phyloP scores from a whole-genome alignment of 2,888 invertebrate species.

The Melanostoma scalare region DNA sequence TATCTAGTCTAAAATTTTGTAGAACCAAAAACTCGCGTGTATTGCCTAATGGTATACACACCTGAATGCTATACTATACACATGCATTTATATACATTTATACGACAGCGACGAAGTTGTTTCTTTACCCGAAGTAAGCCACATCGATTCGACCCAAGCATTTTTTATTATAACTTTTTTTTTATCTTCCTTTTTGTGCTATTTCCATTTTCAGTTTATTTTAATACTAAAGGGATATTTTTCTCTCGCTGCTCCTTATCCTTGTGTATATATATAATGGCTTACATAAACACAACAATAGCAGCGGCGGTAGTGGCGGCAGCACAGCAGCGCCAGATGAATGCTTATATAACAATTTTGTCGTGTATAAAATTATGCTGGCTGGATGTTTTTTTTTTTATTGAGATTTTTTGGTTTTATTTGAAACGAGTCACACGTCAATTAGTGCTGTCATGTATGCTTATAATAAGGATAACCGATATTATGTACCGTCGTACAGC shows the following conservation, averaged over 20 bases:
- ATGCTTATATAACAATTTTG: constrained; percentile 71
- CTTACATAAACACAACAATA: constrained; percentile 56
- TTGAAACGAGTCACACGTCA: constrained; percentile 53
- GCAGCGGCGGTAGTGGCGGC: constrained; percentile 32
- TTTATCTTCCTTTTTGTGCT: constrained; percentile 36
- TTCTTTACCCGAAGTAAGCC: constrained; percentile 61
- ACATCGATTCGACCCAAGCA: constrained; percentile 65
- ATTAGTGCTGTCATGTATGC: constrained; percentile 45
- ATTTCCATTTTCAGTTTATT: constrained; percentile 71
- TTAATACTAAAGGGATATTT: constrained; percentile 68
- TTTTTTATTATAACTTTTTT: constrained; percentile 24
- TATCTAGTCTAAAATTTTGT: constrained; percentile 42
- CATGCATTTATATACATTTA: background rate
- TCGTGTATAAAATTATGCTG: constrained; percentile 57
- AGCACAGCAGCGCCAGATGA: constrained; percentile 56
- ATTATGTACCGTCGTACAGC: constrained; percentile 12
- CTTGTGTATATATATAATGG: constrained; percentile 45
- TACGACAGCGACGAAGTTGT: constrained; percentile 29
- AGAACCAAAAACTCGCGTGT: constrained; percentile 31
- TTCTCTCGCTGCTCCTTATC: constrained; percentile 57
- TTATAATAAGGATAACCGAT: constrained; percentile 13
- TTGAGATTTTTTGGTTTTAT: constrained; percentile 14
- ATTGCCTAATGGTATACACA: constrained; percentile 62
- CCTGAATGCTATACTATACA: constrained; percentile 52
- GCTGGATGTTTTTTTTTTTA: constrained; percentile 25